Base-by-base conservation (phyloP, 2,113 vertebrate genomes). In the Hoplias malabaricus region DNA sequence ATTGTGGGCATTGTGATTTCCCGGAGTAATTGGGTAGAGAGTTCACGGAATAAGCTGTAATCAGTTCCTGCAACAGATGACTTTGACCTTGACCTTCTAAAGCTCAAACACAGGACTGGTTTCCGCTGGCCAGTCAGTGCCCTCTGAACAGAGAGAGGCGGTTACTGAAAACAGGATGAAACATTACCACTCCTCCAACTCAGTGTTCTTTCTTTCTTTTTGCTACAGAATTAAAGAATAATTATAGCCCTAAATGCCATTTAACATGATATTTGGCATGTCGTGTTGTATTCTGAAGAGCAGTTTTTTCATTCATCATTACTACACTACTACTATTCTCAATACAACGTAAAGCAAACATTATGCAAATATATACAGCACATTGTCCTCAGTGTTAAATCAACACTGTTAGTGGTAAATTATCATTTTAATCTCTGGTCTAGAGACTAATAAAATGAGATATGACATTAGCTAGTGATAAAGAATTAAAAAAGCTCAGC, bases 21-120 rank as follows among this genome's bases (percentile, higher is more conserved):
- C 53, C 69, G 65, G 54, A 77, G 27, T 57, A 69, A 77, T 19
- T 59, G 65, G 74, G 63, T 77, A 65, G 65, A 68, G 50, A 31
- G 38, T 77, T 77, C 74, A 69, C 36, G 50, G 65, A 77, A 59
- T 69, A 42, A 7, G 36, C 19, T 4, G 62, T 76, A 56, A 76
- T 67, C 62, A 65, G 27, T 33, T 33, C 57, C 57, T 16, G 57
- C 7, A 9, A 7, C 31, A 38, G 69, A 72, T 79, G 46, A 33
- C 59, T 65, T 53, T 84, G 77, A 89, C 72, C 87, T 88, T 90
- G 86, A 88, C 89, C 86, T 82, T 74, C 42, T 66, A 71, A 34
- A 69, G 29, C 34, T 70, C 80, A 84, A 70, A 61, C 34, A 27
- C 19, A 11, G 9, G 29, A 36, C 61, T 2, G 2, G 43, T 78